Percentiles rank a stretch among this genome's conserved stretches.
Evolutionary conservation across 2,113 vertebrate species (phyloP).

Genomic region (Mastomys coucha): DNA sequence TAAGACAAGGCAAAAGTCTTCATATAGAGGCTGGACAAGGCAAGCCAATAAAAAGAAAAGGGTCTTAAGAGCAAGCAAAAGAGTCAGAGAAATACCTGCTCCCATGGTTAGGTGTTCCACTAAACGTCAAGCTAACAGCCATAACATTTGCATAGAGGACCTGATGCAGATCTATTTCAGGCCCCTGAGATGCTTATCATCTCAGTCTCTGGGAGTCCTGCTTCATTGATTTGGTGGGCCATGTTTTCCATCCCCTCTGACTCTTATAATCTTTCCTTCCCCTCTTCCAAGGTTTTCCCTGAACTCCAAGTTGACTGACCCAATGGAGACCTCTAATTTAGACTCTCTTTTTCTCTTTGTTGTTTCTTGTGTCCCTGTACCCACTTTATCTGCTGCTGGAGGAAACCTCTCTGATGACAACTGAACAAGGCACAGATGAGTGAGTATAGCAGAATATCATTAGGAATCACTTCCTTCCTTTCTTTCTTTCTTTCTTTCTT

Average conservation of each 20-base stretch:
- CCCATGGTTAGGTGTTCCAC: not conserved
- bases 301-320: not conserved
- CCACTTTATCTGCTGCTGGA: not conserved
- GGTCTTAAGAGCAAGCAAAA: not conserved
- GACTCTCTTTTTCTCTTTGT: not conserved
- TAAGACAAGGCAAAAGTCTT: not conserved
- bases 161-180: not conserved
- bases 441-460: not conserved
- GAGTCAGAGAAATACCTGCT: not conserved
- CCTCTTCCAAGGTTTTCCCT: not conserved
- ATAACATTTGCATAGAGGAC: not conserved
- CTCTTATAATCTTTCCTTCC: not conserved
- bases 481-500: not conserved
- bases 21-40: not conserved
- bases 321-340: not conserved
- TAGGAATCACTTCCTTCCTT: not conserved
- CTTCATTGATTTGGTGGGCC: not conserved
- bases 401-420: not conserved
- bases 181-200: not conserved
- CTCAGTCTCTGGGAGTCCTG: not conserved
- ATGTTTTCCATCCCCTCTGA: not conserved
- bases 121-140: not conserved
- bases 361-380: not conserved
- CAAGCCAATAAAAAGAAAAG: not conserved
- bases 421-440: not conserved